A percentile compares a stretch with the other conserved stretches of the same genome.
Conservation (phyloP, 2,797 vertebrate genomes). For the Pangasius macronema region DNA sequence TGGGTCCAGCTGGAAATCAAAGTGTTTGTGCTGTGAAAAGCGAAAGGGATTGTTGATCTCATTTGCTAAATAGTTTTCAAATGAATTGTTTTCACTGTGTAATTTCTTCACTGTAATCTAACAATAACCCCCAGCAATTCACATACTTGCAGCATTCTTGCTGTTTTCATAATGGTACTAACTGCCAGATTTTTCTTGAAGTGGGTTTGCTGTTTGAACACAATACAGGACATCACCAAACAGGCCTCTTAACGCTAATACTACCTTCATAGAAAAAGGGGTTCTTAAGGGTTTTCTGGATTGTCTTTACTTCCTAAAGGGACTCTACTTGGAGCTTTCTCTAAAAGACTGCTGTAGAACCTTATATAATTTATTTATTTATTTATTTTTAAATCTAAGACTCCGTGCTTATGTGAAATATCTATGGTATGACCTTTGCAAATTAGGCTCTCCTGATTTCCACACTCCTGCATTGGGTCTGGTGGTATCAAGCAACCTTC, state of each 20-base stretch:
- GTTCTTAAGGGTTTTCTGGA: background rate
- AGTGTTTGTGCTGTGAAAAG: background rate
- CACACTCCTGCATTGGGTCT: background rate
- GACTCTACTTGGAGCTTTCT: background rate
- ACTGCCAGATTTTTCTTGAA: background rate
- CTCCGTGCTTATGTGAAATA: background rate
- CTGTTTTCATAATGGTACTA: background rate
- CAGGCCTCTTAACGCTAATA: background rate
- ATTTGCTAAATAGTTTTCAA: conserved; percentile 1
- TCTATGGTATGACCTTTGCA: background rate
- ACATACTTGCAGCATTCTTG: background rate
- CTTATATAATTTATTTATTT: no score
- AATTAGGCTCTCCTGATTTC: background rate
- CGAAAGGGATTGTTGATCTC: background rate
- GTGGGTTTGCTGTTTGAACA: background rate
- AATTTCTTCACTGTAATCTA: background rate
- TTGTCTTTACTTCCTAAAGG: background rate
- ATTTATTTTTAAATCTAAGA: no score
- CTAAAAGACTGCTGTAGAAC: background rate
- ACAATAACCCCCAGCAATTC: background rate
- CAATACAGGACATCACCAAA: background rate
- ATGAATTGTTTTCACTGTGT: conserved; percentile 3
- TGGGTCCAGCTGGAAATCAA: background rate
- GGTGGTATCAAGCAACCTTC: background rate
- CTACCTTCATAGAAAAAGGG: background rate